phyloP scores from a whole-genome alignment of 1,140 invertebrate genomes.

The Eumaeus atala region DNA sequence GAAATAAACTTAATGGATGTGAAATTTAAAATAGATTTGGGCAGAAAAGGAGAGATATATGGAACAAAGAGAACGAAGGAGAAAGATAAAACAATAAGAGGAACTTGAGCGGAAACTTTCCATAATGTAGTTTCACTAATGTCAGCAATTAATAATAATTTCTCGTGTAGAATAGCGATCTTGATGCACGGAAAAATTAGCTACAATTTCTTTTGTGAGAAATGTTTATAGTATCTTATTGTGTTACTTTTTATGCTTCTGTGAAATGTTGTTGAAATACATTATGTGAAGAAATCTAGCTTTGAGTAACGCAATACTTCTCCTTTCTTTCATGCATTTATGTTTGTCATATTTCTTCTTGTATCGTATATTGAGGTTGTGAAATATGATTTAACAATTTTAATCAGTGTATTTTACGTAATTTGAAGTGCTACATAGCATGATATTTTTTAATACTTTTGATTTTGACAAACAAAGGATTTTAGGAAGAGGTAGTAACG shows the following conservation, averaged over 20 bases:
- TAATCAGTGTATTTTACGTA: no score
- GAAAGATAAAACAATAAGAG: conserved; percentile 26
- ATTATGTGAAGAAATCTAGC: conserved; percentile 5
- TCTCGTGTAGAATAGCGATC: conserved; percentile 18
- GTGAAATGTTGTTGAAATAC: conserved; percentile 6
- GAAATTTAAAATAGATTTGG: conserved; percentile 33
- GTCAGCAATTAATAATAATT: conserved; percentile 31
- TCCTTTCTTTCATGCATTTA: not conserved
- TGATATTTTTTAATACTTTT: no score
- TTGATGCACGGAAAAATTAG: conserved; percentile 13
- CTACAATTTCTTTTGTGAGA: conserved; percentile 3
- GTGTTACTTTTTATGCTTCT: conserved; percentile 5
- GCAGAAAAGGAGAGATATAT: conserved; percentile 19
- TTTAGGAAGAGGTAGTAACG: no score
- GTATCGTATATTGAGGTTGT: not conserved
- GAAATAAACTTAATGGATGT: conserved; percentile 36
- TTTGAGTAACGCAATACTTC: conserved; percentile 5
- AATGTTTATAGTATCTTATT: conserved; percentile 9
- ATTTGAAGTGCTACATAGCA: no score
- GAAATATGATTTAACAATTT: not conserved
- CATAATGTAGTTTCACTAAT: conserved; percentile 34
- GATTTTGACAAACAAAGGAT: no score
- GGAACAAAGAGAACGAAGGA: conserved; percentile 21
- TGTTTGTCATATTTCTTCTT: not conserved
- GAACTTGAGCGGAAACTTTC: conserved; percentile 32